These are phyloP conservation scores for Cisticola juncidis DNA, from an alignment of 2,113 vertebrate genomes.

Conservation along the genomic window DNA sequence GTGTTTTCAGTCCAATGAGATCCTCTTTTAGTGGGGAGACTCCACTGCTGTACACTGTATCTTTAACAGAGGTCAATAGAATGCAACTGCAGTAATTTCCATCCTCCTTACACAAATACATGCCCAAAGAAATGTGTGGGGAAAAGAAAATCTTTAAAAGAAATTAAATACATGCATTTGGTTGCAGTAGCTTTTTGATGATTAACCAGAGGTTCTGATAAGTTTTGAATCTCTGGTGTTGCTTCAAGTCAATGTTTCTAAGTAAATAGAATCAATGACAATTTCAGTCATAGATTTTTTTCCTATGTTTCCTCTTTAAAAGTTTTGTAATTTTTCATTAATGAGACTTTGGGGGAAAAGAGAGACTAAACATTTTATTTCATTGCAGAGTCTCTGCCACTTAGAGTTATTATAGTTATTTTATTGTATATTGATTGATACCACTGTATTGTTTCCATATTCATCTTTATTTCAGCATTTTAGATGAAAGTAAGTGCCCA, in stretches of 20 bases:
- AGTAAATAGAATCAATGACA: not conserved
- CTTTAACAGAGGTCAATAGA: not conserved
- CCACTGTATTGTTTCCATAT: not conserved
- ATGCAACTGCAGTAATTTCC: not conserved
- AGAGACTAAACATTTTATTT: not conserved
- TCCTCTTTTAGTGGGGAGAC: not conserved
- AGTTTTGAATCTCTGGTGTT: not conserved
- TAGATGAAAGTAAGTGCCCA: not conserved
- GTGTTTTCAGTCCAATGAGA: not conserved
- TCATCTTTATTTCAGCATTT: not conserved
- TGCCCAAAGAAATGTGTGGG: not conserved
- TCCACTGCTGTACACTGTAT: not conserved
- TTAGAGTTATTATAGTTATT: not conserved
- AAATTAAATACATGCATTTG: not conserved
- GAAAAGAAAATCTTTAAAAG: not conserved
- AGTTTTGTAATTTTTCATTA: not conserved
- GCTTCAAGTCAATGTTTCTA: not conserved
- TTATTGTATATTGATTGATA: not conserved
- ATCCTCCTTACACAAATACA: not conserved
- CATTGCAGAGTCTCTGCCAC: not conserved
- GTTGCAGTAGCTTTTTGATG: not conserved
- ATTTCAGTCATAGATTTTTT: constrained; percentile 3
- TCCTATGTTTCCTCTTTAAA: not conserved
- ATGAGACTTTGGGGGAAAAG: not conserved
- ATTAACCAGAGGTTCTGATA: constrained; percentile 12